phyloP scores from a whole-genome alignment of 1,140 invertebrate species.

The Euura saliciscinereae region DNA sequence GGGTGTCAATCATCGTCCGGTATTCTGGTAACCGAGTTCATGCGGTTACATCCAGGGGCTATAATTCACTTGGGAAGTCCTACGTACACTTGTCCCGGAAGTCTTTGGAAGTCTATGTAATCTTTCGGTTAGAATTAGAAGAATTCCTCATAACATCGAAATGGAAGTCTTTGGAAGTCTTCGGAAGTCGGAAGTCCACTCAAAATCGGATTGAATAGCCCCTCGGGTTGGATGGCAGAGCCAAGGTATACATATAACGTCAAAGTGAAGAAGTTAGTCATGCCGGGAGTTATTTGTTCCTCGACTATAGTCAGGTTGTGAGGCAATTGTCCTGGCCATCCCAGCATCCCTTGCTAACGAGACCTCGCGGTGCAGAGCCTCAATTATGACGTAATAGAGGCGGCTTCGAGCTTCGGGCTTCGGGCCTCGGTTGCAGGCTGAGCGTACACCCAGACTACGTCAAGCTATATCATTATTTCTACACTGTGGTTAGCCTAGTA shows the following conservation, averaged over 20 bases:
- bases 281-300: neutral
- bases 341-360: conserved; percentile 15
- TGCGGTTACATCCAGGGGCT: too few relatives aligned
- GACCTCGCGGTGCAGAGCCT: conserved; percentile 10
- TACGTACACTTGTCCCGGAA: too few relatives aligned
- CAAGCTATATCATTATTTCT: conserved; percentile 6
- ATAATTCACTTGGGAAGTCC: too few relatives aligned
- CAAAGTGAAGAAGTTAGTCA: neutral
- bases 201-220: too few relatives aligned
- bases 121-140: too few relatives aligned
- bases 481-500: conserved; percentile 13
- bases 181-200: too few relatives aligned
- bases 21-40: too few relatives aligned
- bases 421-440: neutral
- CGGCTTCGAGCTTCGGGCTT: neutral
- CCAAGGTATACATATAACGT: neutral
- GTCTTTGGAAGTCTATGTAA: too few relatives aligned
- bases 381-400: conserved; percentile 14
- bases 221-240: too few relatives aligned
- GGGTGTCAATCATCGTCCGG: too few relatives aligned
- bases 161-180: too few relatives aligned
- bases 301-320: neutral
- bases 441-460: neutral
- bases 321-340: neutral
- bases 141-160: too few relatives aligned